phyloP scores from a whole-genome alignment of 1,140 invertebrate species.

The Ridgeia piscesae region DNA sequence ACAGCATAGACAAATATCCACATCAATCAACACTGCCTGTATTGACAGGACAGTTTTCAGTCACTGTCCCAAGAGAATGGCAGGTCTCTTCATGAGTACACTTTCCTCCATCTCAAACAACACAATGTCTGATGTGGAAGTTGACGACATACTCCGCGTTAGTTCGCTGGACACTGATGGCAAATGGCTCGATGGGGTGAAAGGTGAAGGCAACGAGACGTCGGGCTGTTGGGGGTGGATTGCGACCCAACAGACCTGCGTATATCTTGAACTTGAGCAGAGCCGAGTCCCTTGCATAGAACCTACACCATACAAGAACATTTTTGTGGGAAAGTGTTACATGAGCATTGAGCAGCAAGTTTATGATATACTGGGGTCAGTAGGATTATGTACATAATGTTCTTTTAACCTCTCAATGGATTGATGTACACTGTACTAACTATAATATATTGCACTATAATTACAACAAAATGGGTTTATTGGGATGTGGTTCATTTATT shows the following conservation, averaged over 20 bases:
- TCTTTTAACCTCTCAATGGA: too few relatives aligned
- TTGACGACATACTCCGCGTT: slow-evolving; percentile 96
- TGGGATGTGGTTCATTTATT: too few relatives aligned
- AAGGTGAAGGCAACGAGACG: slow-evolving; percentile 96
- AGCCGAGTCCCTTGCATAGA: slow-evolving; percentile 86
- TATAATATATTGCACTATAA: too few relatives aligned
- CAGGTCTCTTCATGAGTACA: not conserved
- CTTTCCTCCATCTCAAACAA: not conserved
- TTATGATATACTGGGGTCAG: too few relatives aligned
- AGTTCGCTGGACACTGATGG: slow-evolving; percentile 91
- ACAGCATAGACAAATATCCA: not conserved
- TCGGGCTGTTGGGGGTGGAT: slow-evolving; percentile 65
- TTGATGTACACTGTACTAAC: too few relatives aligned
- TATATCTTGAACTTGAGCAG: slow-evolving; percentile 87
- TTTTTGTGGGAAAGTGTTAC: not conserved
- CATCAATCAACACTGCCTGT: not conserved
- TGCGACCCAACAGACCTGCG: slow-evolving; percentile 70
- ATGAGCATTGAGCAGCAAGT: too few relatives aligned
- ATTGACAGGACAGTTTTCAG: not conserved
- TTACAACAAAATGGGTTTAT: too few relatives aligned
- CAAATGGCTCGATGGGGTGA: slow-evolving; percentile 94
- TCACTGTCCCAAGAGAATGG: not conserved
- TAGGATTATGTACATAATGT: too few relatives aligned
- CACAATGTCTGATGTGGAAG: slow-evolving; percentile 73
- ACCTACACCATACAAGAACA: slow-evolving; percentile 64